phyloP scores from a whole-genome alignment of 2,888 invertebrate genomes.

The Orchesellides sinensis region DNA sequence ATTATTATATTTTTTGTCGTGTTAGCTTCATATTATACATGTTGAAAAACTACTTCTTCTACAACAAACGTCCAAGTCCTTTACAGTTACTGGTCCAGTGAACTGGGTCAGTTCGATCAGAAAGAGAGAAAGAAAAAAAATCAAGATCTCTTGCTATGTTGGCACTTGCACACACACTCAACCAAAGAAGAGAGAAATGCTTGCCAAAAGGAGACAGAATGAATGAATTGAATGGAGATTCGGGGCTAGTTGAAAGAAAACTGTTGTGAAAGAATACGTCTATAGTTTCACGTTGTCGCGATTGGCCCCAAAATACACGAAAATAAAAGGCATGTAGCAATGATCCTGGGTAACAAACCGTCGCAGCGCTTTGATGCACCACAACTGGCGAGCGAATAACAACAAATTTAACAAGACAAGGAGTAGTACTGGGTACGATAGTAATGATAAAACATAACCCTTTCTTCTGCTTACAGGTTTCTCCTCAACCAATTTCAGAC shows the following conservation, averaged over 20 bases:
- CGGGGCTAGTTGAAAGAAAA: slow-evolving; percentile 41
- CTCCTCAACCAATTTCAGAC: slow-evolving; percentile 36
- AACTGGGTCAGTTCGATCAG: slow-evolving; percentile 75
- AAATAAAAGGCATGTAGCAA: slow-evolving; percentile 19
- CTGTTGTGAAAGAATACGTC: neutral
- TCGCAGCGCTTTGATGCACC: slow-evolving; percentile 44
- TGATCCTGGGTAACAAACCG: slow-evolving; percentile 26
- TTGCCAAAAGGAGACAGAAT: slow-evolving; percentile 44
- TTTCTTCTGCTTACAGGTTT: slow-evolving; percentile 46
- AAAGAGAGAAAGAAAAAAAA: too few relatives aligned
- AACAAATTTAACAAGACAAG: slow-evolving; percentile 15
- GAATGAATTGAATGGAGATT: slow-evolving; percentile 33
- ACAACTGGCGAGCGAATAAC: slow-evolving; percentile 45
- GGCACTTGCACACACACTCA: slow-evolving; percentile 61
- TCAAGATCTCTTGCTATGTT: slow-evolving; percentile 57
- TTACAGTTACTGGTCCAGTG: slow-evolving; percentile 63
- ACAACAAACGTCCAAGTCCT: slow-evolving; percentile 22
- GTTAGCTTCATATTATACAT: slow-evolving; percentile 17
- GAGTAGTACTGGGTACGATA: slow-evolving; percentile 25
- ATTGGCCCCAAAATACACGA: slow-evolving; percentile 31
- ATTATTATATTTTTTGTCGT: slow-evolving; percentile 14
- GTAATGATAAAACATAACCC: slow-evolving; percentile 44
- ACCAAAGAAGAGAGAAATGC: slow-evolving; percentile 37
- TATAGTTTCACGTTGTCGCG: slow-evolving; percentile 41
- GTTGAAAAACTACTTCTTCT: slow-evolving; percentile 26